phyloP scores from a whole-genome alignment of 1,140 invertebrate genomes.

The Trinorchestia longiramus region DNA sequence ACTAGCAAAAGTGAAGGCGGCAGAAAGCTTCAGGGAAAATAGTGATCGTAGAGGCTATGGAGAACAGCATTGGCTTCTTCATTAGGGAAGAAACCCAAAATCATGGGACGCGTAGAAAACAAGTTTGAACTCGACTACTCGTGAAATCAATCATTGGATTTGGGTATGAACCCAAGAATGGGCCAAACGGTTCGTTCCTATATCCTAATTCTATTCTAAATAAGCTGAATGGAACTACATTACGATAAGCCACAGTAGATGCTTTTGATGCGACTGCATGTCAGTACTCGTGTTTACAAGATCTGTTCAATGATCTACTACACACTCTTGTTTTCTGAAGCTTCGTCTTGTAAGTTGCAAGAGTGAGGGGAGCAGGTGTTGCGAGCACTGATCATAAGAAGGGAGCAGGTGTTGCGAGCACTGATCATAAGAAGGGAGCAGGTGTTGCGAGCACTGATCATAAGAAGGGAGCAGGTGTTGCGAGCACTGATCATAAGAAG shows the following conservation, averaged over 20 bases:
- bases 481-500: not conserved
- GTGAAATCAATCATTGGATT: not conserved
- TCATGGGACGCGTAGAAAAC: not conserved
- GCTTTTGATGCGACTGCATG: not conserved
- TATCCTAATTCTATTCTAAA: too few species aligned
- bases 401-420: not conserved
- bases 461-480: not conserved
- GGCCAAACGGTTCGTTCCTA: too few species aligned
- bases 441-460: not conserved
- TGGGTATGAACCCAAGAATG: too few species aligned
- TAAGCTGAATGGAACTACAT: not conserved
- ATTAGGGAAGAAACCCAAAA: not conserved
- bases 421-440: not conserved
- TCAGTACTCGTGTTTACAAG: too few species aligned
- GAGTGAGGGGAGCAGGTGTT: not conserved
- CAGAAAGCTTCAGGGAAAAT: not conserved
- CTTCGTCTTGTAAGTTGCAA: too few species aligned
- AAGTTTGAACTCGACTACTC: not conserved
- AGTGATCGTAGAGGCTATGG: not conserved
- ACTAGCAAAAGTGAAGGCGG: not conserved
- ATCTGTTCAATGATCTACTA: not conserved
- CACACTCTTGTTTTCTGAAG: not conserved
- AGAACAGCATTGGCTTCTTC: not conserved
- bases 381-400: not conserved
- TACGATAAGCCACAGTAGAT: not conserved